Evolutionary conservation across 1,140 invertebrate species (phyloP).

Genomic region (Cydia strobilella): DNA sequence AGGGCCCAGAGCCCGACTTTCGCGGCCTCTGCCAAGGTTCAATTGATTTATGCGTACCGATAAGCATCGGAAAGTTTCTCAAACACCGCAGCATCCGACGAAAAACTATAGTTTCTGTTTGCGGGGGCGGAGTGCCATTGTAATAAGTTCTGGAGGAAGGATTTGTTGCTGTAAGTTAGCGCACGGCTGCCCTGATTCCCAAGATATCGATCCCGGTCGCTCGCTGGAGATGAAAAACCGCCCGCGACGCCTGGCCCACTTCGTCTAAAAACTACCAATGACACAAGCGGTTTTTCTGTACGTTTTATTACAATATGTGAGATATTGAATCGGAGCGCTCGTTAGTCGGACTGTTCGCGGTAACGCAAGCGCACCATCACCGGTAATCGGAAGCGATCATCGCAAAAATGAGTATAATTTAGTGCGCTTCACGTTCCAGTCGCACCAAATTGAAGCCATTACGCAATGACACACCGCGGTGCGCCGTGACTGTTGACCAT

Average conservation of each 20-base stretch:
- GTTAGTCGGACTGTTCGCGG: conserved; percentile 37
- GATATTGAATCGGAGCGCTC: not conserved
- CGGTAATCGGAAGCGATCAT: conserved; percentile 75
- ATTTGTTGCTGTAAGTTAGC: conserved; percentile 56
- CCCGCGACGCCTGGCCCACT: conserved; percentile 12
- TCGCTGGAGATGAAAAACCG: conserved; percentile 48
- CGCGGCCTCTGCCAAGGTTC: conserved; percentile 54
- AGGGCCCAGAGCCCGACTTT: conserved; percentile 64
- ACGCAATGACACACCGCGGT: conserved; percentile 58
- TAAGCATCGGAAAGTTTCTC: conserved; percentile 63
- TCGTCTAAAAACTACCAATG: conserved; percentile 27
- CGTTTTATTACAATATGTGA: conserved; percentile 14
- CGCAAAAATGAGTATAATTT: conserved; percentile 74
- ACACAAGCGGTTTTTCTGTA: not conserved
- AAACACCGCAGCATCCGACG: conserved; percentile 37
- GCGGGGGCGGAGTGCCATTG: conserved; percentile 46
- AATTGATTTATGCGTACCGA: conserved; percentile 70
- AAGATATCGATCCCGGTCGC: conserved; percentile 65
- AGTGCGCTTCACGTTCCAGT: conserved; percentile 61
- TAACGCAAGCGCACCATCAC: conserved; percentile 56
- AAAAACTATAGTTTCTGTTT: conserved; percentile 53
- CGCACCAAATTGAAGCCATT: conserved; percentile 67
- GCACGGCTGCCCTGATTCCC: conserved; percentile 62
- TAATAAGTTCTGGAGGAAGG: conserved; percentile 59
- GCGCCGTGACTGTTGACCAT: conserved; percentile 52